Conservation (phyloP, 2,797 vertebrate species). For the Peromyscus melanophrys region DNA sequence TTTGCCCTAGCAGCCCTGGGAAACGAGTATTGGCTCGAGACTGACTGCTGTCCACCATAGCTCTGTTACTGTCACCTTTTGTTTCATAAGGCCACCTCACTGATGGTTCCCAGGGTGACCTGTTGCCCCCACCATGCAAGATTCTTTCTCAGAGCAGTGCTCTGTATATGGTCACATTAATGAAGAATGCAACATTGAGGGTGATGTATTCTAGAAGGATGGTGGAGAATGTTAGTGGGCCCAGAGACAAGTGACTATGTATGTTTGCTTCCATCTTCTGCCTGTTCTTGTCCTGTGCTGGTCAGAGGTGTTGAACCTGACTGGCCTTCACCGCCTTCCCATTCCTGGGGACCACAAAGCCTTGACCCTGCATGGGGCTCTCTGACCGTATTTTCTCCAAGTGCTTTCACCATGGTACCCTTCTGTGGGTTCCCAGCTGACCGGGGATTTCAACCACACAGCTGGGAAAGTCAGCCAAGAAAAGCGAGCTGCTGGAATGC, state of each 20-base stretch:
- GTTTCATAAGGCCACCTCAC: background rate
- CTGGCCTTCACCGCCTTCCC: constrained; percentile 62
- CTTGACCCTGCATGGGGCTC: constrained; percentile 71
- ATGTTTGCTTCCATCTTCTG: background rate
- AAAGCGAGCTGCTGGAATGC: constrained; percentile 78
- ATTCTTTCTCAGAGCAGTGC: background rate
- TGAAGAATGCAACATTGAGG: background rate
- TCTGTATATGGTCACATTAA: background rate
- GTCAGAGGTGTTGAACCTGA: constrained; percentile 24
- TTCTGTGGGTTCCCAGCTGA: constrained; percentile 79
- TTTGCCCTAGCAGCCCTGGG: background rate
- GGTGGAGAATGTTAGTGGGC: background rate
- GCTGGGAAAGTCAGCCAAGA: constrained; percentile 82
- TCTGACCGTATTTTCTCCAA: constrained; percentile 74
- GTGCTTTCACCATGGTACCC: constrained; percentile 79
- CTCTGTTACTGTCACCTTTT: constrained; percentile 37
- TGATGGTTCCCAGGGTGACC: constrained; percentile 2
- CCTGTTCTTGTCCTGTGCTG: background rate
- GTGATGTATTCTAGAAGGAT: background rate
- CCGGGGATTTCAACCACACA: background rate
- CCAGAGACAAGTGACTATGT: background rate
- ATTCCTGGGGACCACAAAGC: constrained; percentile 56
- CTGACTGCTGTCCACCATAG: background rate
- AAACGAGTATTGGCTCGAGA: background rate
- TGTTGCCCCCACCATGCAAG: rapidly evolving